Percentiles rank a stretch among this genome's conserved stretches.
Evolutionary conservation across 1,140 invertebrate species (phyloP).

Genomic region (Ceratoteleas bidentatus): DNA sequence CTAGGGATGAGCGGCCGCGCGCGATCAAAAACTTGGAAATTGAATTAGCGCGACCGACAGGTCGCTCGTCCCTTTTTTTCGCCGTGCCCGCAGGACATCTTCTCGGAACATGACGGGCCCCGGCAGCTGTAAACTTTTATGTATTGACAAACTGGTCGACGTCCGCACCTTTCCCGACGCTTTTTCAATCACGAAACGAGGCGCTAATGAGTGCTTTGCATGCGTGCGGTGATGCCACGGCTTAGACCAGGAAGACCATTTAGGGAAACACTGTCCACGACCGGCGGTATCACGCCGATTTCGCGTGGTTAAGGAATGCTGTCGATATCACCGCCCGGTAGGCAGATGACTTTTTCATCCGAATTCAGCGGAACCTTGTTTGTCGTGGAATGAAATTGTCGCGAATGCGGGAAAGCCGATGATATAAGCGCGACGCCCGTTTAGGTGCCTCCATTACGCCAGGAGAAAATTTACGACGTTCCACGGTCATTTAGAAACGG

Average conservation of each 20-base stretch:
- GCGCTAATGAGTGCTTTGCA: slow-evolving; percentile 63
- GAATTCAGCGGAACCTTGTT: slow-evolving; percentile 11
- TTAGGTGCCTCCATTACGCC: too few relatives aligned
- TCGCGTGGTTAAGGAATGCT: slow-evolving; percentile 42
- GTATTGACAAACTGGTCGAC: slow-evolving; percentile 47
- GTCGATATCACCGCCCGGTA: slow-evolving; percentile 31
- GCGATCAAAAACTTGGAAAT: slow-evolving; percentile 25
- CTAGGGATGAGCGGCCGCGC: slow-evolving; percentile 3
- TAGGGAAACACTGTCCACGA: slow-evolving; percentile 50
- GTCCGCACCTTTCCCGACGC: slow-evolving; percentile 56
- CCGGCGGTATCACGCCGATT: slow-evolving; percentile 54
- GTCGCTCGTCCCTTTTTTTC: slow-evolving; percentile 2
- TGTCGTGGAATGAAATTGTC: not conserved
- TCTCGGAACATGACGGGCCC: slow-evolving; percentile 32
- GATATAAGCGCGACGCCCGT: not conserved
- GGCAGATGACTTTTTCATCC: slow-evolving; percentile 36
- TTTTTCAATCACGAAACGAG: slow-evolving; percentile 49
- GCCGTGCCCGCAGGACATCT: slow-evolving; percentile 9
- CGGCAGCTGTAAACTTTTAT: slow-evolving; percentile 47
- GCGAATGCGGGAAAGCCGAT: slow-evolving; percentile 8
- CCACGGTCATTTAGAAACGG: too few relatives aligned
- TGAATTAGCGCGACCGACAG: slow-evolving; percentile 18
- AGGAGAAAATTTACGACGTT: not conserved
- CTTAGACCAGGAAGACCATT: slow-evolving; percentile 61
- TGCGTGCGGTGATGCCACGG: slow-evolving; percentile 48